A percentile compares a stretch with the other conserved stretches of the same genome.
Evolutionary conservation across 1,140 invertebrate species (phyloP).

Genomic region (Gryon sp.): DNA sequence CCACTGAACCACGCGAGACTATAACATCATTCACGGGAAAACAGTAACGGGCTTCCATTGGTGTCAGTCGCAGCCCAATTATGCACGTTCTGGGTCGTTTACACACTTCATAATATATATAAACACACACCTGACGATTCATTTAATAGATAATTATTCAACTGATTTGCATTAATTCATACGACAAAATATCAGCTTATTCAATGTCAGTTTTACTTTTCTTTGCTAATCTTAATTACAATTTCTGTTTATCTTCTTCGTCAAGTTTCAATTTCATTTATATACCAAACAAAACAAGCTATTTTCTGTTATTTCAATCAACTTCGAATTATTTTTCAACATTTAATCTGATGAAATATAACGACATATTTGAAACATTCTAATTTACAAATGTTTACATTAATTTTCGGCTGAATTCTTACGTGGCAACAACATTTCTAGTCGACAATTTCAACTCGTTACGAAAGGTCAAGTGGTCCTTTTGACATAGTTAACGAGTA

Average conservation of each 20-base stretch:
- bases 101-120: conserved; percentile 30
- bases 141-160: conserved; percentile 46
- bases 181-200: conserved; percentile 10
- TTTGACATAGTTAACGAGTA: conserved; percentile 28
- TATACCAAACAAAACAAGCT: no score
- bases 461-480: conserved; percentile 8
- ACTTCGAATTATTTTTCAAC: no score
- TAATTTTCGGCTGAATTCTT: no score
- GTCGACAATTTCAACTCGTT: conserved; percentile 19
- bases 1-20: conserved; percentile 10
- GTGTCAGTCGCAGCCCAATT: conserved; percentile 35
- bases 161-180: conserved; percentile 20
- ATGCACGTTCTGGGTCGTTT: conserved; percentile 32
- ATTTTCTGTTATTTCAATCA: no score
- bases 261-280: no score
- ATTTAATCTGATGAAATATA: no score
- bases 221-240: conserved; percentile 12
- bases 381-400: no score
- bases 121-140: conserved; percentile 12
- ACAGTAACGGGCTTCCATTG: conserved; percentile 34
- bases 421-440: background rate
- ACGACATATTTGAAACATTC: no score
- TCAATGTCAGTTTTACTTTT: conserved; percentile 34
- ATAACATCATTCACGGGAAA: conserved; percentile 43
- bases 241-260: no score